Evolutionary conservation across 2,888 invertebrate genomes (phyloP).

Genomic region (Drosophila cognata): DNA sequence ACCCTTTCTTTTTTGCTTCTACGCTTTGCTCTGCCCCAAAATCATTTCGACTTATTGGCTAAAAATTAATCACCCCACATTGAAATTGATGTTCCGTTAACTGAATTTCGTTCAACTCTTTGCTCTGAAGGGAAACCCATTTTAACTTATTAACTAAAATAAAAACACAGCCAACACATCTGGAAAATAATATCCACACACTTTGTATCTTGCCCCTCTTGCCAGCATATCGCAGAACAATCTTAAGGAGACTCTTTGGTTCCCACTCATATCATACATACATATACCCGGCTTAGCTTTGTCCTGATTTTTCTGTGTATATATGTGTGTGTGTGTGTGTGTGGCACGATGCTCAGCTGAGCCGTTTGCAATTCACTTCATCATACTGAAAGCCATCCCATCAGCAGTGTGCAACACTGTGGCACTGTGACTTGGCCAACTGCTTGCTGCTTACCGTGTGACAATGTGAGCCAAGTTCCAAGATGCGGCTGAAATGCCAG

Average conservation of each 20-base stretch:
- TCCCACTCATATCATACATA: slow-evolving; percentile 11
- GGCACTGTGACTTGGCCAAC: slow-evolving; percentile 41
- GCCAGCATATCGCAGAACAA: slow-evolving; percentile 18
- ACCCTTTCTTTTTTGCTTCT: neutral
- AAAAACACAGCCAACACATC: neutral
- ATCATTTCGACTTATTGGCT: neutral
- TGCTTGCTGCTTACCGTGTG: slow-evolving; percentile 44
- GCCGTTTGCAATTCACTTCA: slow-evolving; percentile 68
- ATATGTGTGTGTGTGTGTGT: neutral
- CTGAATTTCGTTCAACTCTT: neutral
- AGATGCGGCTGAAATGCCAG: slow-evolving; percentile 32
- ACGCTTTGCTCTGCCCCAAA: neutral
- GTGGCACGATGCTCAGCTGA: slow-evolving; percentile 18
- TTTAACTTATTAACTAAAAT: neutral
- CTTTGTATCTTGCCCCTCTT: slow-evolving; percentile 2
- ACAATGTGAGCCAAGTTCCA: slow-evolving; percentile 65
- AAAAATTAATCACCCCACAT: neutral
- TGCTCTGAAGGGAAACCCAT: neutral
- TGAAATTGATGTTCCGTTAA: neutral
- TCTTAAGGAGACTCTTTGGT: slow-evolving; percentile 12
- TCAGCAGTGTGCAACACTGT: slow-evolving; percentile 44
- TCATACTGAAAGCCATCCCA: slow-evolving; percentile 66
- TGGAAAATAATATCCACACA: neutral
- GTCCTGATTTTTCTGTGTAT: slow-evolving; percentile 19
- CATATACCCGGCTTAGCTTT: slow-evolving; percentile 27